Percentiles rank a stretch among this genome's conserved stretches.
These are phyloP conservation scores for Gari tellinella DNA, from an alignment of 2,888 invertebrate species.

Conservation along the genomic window DNA sequence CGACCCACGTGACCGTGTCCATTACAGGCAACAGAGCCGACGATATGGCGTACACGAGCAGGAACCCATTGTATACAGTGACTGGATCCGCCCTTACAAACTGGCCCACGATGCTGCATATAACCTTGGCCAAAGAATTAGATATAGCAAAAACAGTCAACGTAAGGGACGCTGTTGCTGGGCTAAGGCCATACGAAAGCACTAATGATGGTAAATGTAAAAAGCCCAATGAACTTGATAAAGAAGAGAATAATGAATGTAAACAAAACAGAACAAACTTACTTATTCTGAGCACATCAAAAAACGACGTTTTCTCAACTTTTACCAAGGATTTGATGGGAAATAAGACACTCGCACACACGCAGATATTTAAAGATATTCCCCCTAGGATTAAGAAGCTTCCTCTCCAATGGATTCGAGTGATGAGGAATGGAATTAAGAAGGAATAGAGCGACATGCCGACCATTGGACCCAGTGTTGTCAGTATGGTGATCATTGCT, in stretches of 20 bases:
- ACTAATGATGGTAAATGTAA: constrained; percentile 45
- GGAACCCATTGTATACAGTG: constrained; percentile 26
- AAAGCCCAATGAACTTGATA: constrained; percentile 38
- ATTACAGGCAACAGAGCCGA: constrained; percentile 29
- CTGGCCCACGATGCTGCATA: constrained; percentile 34
- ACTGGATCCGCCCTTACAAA: constrained; percentile 25
- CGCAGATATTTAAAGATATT: constrained; percentile 33
- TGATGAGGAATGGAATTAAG: constrained; percentile 33
- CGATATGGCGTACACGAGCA: constrained; percentile 30
- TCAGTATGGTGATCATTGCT: constrained; percentile 33
- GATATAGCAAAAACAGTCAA: constrained; percentile 37
- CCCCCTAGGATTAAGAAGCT: constrained; percentile 43
- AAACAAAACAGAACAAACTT: constrained; percentile 29
- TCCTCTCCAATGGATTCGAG: constrained; percentile 27
- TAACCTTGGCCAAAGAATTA: constrained; percentile 43
- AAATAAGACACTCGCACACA: constrained; percentile 37
- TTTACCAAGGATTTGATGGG: constrained; percentile 6
- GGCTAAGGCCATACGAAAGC: constrained; percentile 18
- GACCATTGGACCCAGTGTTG: constrained; percentile 44
- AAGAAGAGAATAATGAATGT: constrained; percentile 32
- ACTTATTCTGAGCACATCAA: constrained; percentile 25
- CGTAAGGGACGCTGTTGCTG: constrained; percentile 18
- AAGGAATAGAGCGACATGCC: constrained; percentile 49
- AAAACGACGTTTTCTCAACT: constrained; percentile 12
- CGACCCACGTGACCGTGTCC: constrained; percentile 24